Evolutionary conservation across 2,888 invertebrate species (phyloP).

Genomic region (Campopleginae sp.): DNA sequence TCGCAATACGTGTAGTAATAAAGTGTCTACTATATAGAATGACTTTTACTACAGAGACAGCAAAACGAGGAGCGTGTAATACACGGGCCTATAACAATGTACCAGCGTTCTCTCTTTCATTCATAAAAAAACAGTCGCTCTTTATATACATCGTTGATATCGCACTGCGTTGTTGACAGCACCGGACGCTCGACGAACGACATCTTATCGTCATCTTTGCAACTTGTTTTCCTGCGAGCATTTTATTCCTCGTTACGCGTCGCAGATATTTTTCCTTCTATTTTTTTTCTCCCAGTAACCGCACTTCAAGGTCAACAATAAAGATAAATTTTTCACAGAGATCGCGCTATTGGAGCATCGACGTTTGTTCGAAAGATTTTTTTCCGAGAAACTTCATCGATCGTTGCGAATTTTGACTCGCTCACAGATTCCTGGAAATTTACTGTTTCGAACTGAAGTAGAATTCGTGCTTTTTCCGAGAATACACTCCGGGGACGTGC

Average conservation of each 20-base stretch:
- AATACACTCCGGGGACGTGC: neutral
- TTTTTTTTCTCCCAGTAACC: neutral
- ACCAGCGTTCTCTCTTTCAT: slow-evolving; percentile 45
- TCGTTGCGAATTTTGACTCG: neutral
- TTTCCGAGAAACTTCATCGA: neutral
- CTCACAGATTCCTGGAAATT: neutral
- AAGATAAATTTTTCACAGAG: neutral
- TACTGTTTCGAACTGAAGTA: neutral
- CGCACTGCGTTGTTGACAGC: slow-evolving; percentile 1
- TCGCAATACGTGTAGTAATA: slow-evolving; percentile 38
- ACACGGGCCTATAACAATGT: slow-evolving; percentile 44
- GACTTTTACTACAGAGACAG: slow-evolving; percentile 31
- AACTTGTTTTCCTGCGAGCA: neutral
- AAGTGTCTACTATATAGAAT: slow-evolving; percentile 42
- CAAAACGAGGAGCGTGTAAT: slow-evolving; percentile 43
- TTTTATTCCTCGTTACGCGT: neutral
- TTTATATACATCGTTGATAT: neutral
- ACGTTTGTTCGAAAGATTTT: neutral
- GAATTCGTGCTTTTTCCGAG: neutral
- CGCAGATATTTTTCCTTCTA: neutral
- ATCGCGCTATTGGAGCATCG: neutral
- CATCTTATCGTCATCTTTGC: slow-evolving; percentile 1
- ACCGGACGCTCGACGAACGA: neutral
- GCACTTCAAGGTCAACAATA: neutral
- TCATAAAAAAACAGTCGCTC: slow-evolving; percentile 38